These are phyloP conservation scores for Athetis lepigone DNA, from an alignment of 2,888 invertebrate species.

Conservation along the genomic window DNA sequence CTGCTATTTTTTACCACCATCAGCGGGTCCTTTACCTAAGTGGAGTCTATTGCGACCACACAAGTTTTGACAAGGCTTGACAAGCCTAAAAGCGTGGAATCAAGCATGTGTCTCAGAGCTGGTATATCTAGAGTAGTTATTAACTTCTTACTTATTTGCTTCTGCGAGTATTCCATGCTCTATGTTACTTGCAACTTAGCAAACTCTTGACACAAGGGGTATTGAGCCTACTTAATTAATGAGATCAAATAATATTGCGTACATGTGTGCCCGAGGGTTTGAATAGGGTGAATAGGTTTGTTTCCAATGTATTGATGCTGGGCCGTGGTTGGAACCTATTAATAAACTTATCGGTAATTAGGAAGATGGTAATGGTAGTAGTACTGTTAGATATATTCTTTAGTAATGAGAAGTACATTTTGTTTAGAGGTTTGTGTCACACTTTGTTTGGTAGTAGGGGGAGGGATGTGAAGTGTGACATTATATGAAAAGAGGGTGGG, in stretches of 20 bases:
- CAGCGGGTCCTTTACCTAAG: too few species aligned
- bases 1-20: too few species aligned
- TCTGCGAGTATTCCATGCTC: conserved; percentile 13
- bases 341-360: conserved; percentile 9
- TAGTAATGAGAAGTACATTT: too few species aligned
- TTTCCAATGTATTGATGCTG: conserved; percentile 24
- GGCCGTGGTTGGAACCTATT: conserved; percentile 1
- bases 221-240: conserved; percentile 68
- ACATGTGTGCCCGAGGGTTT: conserved; percentile 29
- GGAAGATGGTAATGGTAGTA: not conserved
- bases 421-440: too few species aligned
- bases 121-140: not conserved
- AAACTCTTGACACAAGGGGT: conserved; percentile 52
- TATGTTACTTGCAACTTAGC: conserved; percentile 61
- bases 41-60: too few species aligned
- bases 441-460: too few species aligned
- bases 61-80: too few species aligned
- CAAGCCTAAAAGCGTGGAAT: too few species aligned
- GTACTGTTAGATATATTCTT: not conserved
- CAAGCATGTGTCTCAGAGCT: too few species aligned
- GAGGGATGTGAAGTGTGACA: too few species aligned
- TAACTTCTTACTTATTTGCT: too few species aligned
- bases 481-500: too few species aligned
- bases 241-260: conserved; percentile 49
- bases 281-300: conserved; percentile 28